phyloP scores from a whole-genome alignment of 2,113 vertebrate genomes.

The Fregata magnificens region DNA sequence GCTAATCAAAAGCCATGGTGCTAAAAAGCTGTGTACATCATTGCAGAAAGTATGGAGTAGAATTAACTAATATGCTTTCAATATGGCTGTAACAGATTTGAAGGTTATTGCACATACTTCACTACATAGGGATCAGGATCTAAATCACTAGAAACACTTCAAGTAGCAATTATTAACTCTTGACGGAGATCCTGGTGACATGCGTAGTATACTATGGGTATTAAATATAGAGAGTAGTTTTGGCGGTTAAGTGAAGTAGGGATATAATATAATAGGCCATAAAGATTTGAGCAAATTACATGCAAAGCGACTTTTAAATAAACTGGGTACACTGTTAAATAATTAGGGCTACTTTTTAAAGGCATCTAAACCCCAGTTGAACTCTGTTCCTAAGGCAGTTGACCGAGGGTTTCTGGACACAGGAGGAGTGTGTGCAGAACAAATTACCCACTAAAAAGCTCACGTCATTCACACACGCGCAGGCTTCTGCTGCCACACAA shows the following conservation, averaged over 20 bases:
- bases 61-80: slow-evolving; percentile 54
- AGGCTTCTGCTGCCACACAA: background rate
- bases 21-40: slow-evolving; percentile 57
- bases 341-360: background rate
- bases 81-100: background rate
- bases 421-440: background rate
- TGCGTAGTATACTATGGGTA: background rate
- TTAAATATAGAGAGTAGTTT: background rate
- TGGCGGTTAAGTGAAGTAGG: background rate
- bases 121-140: background rate
- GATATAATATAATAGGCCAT: background rate
- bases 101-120: slow-evolving; percentile 7
- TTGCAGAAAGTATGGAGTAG: slow-evolving; percentile 7
- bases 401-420: background rate
- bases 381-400: background rate
- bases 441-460: background rate
- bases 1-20: slow-evolving; percentile 56
- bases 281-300: background rate
- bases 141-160: slow-evolving; percentile 8
- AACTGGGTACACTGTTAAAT: background rate
- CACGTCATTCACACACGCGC: background rate
- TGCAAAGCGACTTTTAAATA: background rate
- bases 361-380: background rate
- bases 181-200: background rate
- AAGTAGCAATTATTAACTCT: slow-evolving; percentile 18